These are phyloP conservation scores for Acropternis orthonyx DNA, from an alignment of 2,797 vertebrate genomes.

Conservation along the genomic window DNA sequence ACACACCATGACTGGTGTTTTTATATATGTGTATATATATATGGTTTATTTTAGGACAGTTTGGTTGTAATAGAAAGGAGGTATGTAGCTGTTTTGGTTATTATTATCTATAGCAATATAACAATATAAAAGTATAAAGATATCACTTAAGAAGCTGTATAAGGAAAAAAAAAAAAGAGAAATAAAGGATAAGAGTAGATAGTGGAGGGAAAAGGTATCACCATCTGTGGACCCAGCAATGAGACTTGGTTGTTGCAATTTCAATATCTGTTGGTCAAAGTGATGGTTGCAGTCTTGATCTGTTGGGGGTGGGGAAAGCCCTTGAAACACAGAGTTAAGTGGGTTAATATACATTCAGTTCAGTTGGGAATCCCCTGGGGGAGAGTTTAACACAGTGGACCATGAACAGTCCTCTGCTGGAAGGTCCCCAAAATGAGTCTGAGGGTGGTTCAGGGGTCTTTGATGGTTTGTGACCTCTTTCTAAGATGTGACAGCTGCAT, in stretches of 20 bases:
- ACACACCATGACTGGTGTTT: not conserved
- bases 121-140: not conserved
- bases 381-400: not conserved
- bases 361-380: not conserved
- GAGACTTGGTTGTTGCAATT: not conserved
- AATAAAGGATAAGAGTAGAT: not conserved
- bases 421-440: not conserved
- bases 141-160: not conserved
- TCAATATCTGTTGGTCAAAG: not conserved
- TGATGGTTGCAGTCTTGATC: not conserved
- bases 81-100: not conserved
- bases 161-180: not conserved
- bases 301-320: fast-evolving
- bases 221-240: fast-evolving
- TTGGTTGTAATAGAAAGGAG: not conserved
- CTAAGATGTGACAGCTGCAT: not conserved
- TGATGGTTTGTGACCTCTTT: not conserved
- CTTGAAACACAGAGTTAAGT: not conserved
- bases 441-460: not conserved
- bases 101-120: not conserved
- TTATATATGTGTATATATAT: not conserved
- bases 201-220: not conserved
- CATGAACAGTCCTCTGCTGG: not conserved
- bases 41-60: not conserved
- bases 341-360: not conserved